Evolutionary conservation across 2,888 invertebrate genomes (phyloP), one percentile per base, ranked within the genome.

Genomic region (Meteorus colon): DNA sequence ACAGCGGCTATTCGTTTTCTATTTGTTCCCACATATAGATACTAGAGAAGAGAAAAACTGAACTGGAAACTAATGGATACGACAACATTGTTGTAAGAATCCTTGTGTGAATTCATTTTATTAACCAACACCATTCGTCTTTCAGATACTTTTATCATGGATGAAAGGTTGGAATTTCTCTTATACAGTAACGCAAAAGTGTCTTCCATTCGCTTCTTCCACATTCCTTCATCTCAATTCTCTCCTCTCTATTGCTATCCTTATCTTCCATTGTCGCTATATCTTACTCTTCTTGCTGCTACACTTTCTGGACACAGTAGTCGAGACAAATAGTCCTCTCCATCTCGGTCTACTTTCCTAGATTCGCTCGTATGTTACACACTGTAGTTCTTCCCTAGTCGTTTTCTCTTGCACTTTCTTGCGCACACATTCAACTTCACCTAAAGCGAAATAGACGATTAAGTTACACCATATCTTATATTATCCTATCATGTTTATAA

Each of bases 71-170:
- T 83, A 81, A 83, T 81, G 80, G 81, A 78, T 82, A 79, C 78
- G 78, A 78, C 74, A 80, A 81, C 66, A 77, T 76, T 78, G 68
- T 62, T 73, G 24, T 77, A 76, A 77, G 74, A 78, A 79, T 80
- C 72, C 63, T 78, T 77, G 73, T 72, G 78, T 73, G 78, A 79
- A 84, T 86, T 85, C 84, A 84, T 86, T 86, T 84, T 84, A 84
- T 86, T 82, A 83, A 78, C 66, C 74, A 78, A 74, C 77, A 81
- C 82, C 86, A 86, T 86, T 84, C 81, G 82, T 87, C 86, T 86
- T 83, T 75, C 68, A 78, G 74, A 81, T 81, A 80, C 79, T 79
- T 79, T 82, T 81, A 81, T 80, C 80, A 55, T 69, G 76, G 65
- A 71, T 77, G 76, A 68, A 77, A 75, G 55, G 77, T 37, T 77